phyloP scores from a whole-genome alignment of 2,113 vertebrate genomes.

The Diadophis punctatus region DNA sequence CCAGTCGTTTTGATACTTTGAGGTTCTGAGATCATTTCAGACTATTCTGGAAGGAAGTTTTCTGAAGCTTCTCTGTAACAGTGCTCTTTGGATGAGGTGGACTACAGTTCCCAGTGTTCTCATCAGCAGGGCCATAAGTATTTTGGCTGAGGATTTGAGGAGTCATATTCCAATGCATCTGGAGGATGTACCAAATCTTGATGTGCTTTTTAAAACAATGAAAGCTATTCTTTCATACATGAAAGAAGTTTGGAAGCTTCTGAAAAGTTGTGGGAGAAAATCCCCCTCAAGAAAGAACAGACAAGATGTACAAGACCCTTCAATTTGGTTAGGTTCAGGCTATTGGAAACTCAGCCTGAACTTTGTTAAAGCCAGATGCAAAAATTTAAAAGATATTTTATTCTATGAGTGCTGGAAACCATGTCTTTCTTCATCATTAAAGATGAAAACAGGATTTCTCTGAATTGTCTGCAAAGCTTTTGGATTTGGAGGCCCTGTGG shows the following conservation, averaged over 20 bases:
- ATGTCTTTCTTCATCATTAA: background rate
- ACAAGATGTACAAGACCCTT: too few relatives aligned
- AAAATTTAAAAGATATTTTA: background rate
- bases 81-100: background rate
- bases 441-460: background rate
- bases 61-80: background rate
- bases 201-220: background rate
- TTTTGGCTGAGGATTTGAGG: background rate
- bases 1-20: background rate
- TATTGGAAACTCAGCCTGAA: background rate
- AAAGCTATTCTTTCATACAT: background rate
- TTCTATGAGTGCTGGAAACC: background rate
- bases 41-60: background rate
- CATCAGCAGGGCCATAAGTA: background rate
- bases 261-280: background rate
- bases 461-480: background rate
- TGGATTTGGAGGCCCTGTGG: background rate
- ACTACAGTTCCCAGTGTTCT: background rate
- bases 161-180: background rate
- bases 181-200: background rate
- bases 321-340: background rate
- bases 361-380: background rate
- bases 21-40: background rate
- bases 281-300: background rate
- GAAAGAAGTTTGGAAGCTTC: background rate